These are phyloP conservation scores for Dascyllus trimaculatus DNA, from an alignment of 2,113 vertebrate species.

Conservation along the genomic window DNA sequence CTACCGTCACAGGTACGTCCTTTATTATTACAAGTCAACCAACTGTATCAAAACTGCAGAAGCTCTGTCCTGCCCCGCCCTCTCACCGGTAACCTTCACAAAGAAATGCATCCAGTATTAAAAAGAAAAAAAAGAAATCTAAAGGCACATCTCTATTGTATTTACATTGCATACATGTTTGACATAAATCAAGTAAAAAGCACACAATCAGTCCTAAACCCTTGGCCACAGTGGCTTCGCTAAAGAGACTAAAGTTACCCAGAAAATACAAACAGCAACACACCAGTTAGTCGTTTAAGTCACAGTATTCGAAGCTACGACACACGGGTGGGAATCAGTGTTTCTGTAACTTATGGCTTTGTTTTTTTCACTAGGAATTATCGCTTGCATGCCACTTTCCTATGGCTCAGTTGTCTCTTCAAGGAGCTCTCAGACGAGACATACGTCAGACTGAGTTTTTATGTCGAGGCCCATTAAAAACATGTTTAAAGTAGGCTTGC, in stretches of 20 bases:
- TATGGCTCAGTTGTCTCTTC: slow-evolving; percentile 31
- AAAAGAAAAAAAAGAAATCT: slow-evolving; percentile 43
- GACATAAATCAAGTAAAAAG: slow-evolving; percentile 52
- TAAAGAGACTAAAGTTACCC: slow-evolving; percentile 47
- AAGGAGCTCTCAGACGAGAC: not conserved
- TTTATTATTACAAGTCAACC: slow-evolving; percentile 84
- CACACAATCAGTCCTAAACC: slow-evolving; percentile 44
- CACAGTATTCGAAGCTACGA: slow-evolving; percentile 63
- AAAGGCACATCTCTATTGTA: slow-evolving; percentile 80
- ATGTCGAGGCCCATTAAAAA: slow-evolving; percentile 22
- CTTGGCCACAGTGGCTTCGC: slow-evolving; percentile 20
- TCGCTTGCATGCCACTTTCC: slow-evolving; percentile 22
- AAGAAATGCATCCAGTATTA: slow-evolving; percentile 42
- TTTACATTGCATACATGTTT: slow-evolving; percentile 79
- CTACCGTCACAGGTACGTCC: slow-evolving; percentile 68
- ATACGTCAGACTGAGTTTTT: not conserved
- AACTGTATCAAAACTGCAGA: slow-evolving; percentile 79
- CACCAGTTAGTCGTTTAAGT: slow-evolving; percentile 20
- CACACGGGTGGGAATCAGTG: slow-evolving; percentile 36
- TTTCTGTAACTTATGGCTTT: slow-evolving; percentile 50
- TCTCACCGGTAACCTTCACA: slow-evolving; percentile 44
- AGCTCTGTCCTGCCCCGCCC: slow-evolving; percentile 6
- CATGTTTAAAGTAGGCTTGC: not conserved
- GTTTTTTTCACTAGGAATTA: slow-evolving; percentile 15
- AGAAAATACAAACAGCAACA: slow-evolving; percentile 42